Evolutionary conservation across 2,113 vertebrate genomes (phyloP).

Genomic region (Hippocampus guttulatus): DNA sequence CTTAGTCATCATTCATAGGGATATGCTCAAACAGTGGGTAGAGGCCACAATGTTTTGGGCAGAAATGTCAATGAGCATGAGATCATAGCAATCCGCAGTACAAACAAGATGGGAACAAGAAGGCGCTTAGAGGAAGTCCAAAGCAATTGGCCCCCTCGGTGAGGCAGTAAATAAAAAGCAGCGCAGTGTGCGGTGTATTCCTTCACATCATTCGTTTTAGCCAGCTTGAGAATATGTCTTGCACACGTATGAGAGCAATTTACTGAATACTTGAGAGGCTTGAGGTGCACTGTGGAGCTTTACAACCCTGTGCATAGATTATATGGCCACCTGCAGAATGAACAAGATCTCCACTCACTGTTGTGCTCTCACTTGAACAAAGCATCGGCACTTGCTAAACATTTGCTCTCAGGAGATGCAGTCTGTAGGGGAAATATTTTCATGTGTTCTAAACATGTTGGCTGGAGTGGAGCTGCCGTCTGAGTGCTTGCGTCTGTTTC

Average conservation of each 20-base stretch:
- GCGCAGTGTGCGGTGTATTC: constrained; percentile 40
- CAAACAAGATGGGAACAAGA: constrained; percentile 13
- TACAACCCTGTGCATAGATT: constrained; percentile 26
- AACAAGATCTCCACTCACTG: constrained; percentile 39
- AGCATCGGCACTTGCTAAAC: constrained; percentile 24
- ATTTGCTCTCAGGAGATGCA: constrained; percentile 17
- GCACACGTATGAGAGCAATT: constrained; percentile 37
- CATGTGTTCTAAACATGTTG: constrained; percentile 51
- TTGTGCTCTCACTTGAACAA: constrained; percentile 11
- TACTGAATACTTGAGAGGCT: constrained; percentile 54
- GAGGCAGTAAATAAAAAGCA: constrained; percentile 37
- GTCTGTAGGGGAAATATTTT: constrained; percentile 13
- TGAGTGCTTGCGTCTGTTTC: constrained; percentile 31
- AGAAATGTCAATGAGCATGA: constrained; percentile 23
- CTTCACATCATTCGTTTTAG: constrained; percentile 52
- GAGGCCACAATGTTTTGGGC: constrained; percentile 3
- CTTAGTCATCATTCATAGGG: neutral
- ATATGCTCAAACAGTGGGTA: neutral
- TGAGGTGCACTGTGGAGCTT: constrained; percentile 47
- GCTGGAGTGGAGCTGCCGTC: constrained; percentile 35
- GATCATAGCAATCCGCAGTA: constrained; percentile 33
- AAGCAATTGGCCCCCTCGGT: constrained; percentile 18
- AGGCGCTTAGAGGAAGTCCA: constrained; percentile 21
- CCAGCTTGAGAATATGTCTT: constrained; percentile 45
- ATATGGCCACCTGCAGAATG: constrained; percentile 27